Base-by-base conservation (phyloP, 2,888 invertebrate genomes). In the Stenchaetothrips biformis region DNA sequence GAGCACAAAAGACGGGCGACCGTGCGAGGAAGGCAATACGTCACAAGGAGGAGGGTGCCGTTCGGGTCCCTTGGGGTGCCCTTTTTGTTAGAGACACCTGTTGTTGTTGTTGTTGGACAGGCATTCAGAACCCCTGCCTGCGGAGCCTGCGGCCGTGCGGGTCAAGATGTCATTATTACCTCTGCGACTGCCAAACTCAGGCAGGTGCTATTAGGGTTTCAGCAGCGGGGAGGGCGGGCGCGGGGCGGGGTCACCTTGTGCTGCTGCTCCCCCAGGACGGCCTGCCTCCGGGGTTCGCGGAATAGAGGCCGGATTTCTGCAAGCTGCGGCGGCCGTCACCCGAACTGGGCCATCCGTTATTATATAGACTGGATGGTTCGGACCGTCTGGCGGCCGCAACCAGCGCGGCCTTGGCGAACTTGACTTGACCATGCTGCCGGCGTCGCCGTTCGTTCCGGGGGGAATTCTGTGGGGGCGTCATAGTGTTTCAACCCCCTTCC, bases 151-250 rank as follows among this genome's bases (percentile, higher is more conserved):
- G 21, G 67, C 67, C 25, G 21, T 74, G 67, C 67, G 67, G 67
- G 67, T 74, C 67, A 25, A 74, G 67, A 74, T 74, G 67, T 74
- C 67, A 74, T 74, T 74, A 74, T 74, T 74, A 74, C 67, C 21
- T 74, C 25, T 25, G 18, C 18, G 21, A 67, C 67, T 74, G 67
- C 67, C 25, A 13, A 13, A 59, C 13, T 13, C 53, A 53, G 18
- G 59, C 59, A 59, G 59, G 59, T 59, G 59, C 59, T 59, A 18
- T 18, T 6, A 18, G 18, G 53, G 13, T 16, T 16, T 13, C 59
- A 16, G 59, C 4, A 2, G 16, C 18, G 0, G 25, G 67, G 7
- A 21, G 21, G 67, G 21, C 7, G 4, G 25, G 67, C 25, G 67
- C 67, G 25, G 67, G 25, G 2, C 67, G 25, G 53, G 37, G 37